Percentiles rank a stretch among this genome's conserved stretches.
Conservation (phyloP, 2,888 invertebrate species). For the Peribatodes rhomboidaria region DNA sequence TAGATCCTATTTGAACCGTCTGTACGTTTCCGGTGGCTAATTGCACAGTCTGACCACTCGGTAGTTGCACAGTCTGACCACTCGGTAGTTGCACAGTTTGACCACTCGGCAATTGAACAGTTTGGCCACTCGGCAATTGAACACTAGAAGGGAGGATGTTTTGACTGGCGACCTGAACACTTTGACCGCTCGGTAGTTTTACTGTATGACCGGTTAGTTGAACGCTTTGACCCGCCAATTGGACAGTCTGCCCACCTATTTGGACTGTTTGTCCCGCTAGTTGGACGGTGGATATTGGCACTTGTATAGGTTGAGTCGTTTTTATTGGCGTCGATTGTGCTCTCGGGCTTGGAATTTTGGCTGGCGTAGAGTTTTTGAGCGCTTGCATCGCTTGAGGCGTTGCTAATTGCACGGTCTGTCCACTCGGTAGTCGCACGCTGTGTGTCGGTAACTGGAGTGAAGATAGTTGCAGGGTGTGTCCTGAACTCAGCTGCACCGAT, state of each 20-base stretch:
- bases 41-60: conserved; percentile 64
- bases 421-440: conserved; percentile 75
- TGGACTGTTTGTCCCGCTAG: conserved; percentile 73
- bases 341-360: conserved; percentile 61
- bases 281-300: conserved; percentile 75
- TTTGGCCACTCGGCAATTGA: conserved; percentile 65
- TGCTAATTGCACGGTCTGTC: conserved; percentile 76
- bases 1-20: conserved; percentile 57
- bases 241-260: conserved; percentile 76
- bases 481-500: conserved; percentile 65
- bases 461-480: conserved; percentile 70
- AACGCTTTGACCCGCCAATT: conserved; percentile 74
- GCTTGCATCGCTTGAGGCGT: conserved; percentile 69
- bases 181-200: conserved; percentile 76
- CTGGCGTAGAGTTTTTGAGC: conserved; percentile 60
- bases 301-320: conserved; percentile 63
- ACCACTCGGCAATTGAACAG: neutral
- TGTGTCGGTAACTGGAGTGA: conserved; percentile 73
- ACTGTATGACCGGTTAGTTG: conserved; percentile 82
- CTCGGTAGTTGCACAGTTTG: conserved; percentile 70
- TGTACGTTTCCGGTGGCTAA: conserved; percentile 67
- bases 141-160: conserved; percentile 69
- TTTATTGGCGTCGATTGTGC: conserved; percentile 56
- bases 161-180: conserved; percentile 73
- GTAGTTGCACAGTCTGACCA: conserved; percentile 49